Percentiles rank a stretch among this genome's conserved stretches.
Conservation (phyloP, 2,888 invertebrate genomes). For the Lordiphosa andalusiaca region DNA sequence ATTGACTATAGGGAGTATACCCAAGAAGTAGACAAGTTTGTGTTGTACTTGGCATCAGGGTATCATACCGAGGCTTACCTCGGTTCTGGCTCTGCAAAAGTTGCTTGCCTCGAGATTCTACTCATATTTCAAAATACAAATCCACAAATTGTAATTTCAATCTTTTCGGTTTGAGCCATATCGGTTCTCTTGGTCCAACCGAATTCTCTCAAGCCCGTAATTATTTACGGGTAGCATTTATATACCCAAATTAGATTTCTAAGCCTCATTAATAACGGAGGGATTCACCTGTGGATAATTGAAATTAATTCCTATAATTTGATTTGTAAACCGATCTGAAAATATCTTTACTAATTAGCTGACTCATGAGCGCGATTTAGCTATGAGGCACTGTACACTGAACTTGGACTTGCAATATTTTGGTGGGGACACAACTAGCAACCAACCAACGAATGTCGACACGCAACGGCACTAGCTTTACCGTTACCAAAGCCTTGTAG, state of each 20-base stretch:
- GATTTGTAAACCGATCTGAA: constrained; percentile 2
- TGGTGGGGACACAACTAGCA: constrained; percentile 3
- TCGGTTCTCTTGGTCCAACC: no score
- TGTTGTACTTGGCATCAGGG: no score
- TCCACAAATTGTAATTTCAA: no score
- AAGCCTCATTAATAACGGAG: neutral
- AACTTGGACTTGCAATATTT: constrained; percentile 1
- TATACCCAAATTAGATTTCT: neutral
- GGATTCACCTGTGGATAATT: neutral
- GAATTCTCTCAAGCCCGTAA: no score
- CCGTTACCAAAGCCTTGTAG: constrained; percentile 17
- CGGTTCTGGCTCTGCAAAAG: no score
- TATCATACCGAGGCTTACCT: no score
- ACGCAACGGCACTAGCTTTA: constrained; percentile 44
- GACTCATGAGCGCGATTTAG: neutral
- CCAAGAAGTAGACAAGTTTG: no score
- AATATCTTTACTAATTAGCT: constrained; percentile 8
- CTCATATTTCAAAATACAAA: no score
- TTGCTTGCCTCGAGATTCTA: no score
- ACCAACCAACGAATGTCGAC: neutral
- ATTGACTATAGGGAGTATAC: no score
- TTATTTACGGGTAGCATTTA: no score
- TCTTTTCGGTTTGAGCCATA: no score
- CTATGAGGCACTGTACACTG: constrained; percentile 2
- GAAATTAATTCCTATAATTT: constrained; percentile 6